Evolutionary conservation across 2,113 vertebrate species (phyloP).

Genomic region (Oxyruncus cristatus): DNA sequence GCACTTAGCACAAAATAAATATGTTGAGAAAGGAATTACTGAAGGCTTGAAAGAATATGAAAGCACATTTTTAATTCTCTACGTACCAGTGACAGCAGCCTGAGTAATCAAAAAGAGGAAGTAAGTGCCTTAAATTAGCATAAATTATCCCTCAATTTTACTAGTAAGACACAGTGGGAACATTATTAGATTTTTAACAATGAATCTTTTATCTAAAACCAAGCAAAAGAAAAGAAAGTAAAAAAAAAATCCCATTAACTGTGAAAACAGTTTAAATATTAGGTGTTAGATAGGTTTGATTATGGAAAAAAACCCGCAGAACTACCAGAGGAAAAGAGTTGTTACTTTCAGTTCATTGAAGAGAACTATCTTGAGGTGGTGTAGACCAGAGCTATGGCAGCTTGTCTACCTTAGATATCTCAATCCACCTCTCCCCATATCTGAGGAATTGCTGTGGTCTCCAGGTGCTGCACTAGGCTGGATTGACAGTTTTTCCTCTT

Average conservation of each 20-base stretch:
- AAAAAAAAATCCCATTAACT: neutral
- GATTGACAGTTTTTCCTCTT: neutral
- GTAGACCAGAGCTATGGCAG: neutral
- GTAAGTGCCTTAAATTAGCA: neutral
- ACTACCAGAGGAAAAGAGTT: neutral
- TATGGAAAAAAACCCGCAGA: neutral
- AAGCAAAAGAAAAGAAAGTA: neutral
- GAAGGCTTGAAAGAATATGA: neutral
- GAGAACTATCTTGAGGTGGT: neutral
- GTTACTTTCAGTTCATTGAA: neutral
- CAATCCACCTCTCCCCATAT: neutral
- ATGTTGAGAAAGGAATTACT: neutral
- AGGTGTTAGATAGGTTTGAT: neutral
- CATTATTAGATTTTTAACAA: neutral
- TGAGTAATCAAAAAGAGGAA: neutral
- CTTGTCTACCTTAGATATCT: neutral
- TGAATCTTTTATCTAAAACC: neutral
- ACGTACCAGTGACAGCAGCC: neutral
- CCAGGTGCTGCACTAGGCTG: neutral
- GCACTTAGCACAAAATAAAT: neutral
- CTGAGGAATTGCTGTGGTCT: neutral
- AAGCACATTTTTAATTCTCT: neutral
- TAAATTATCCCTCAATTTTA: neutral
- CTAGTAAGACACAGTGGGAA: neutral
- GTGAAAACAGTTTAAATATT: neutral